Conservation (phyloP, 2,888 invertebrate species). For the Melanophora roralis region DNA sequence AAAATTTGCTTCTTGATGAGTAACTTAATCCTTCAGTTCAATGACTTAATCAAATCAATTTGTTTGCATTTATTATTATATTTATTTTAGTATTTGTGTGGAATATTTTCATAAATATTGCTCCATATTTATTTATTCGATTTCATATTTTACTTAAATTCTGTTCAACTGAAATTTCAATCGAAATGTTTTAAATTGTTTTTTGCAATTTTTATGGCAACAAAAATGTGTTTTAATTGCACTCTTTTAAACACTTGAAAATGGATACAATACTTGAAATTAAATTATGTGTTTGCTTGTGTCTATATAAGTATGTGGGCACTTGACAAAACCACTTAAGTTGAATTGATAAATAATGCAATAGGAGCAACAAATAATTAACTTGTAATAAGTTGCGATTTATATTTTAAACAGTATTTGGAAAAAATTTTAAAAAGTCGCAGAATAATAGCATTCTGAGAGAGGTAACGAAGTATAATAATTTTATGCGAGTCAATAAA, state of each 20-base stretch:
- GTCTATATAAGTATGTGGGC: no score
- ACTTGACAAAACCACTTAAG: no score
- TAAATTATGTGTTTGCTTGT: not conserved
- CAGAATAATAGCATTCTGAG: no score
- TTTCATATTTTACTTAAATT: not conserved
- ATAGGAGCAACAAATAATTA: no score
- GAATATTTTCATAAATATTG: constrained; percentile 4
- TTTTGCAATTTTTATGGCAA: not conserved
- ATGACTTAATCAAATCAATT: not conserved
- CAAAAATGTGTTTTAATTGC: constrained; percentile 20
- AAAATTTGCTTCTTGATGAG: not conserved
- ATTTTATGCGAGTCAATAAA: no score
- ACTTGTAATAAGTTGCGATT: no score
- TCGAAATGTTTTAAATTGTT: not conserved
- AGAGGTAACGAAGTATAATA: no score
- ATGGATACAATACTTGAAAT: constrained; percentile 20
- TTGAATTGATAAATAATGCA: no score
- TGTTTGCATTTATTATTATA: not conserved
- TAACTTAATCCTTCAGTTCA: constrained; percentile 3
- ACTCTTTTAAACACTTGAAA: constrained; percentile 20
- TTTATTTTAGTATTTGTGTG: not conserved
- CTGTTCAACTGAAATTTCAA: no score
- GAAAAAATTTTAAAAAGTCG: no score
- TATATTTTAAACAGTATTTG: no score
- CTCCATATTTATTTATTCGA: not conserved